Percentiles rank a stretch among this genome's conserved stretches.
phyloP scores from a whole-genome alignment of 2,888 invertebrate species.

The Eulithis testata region DNA sequence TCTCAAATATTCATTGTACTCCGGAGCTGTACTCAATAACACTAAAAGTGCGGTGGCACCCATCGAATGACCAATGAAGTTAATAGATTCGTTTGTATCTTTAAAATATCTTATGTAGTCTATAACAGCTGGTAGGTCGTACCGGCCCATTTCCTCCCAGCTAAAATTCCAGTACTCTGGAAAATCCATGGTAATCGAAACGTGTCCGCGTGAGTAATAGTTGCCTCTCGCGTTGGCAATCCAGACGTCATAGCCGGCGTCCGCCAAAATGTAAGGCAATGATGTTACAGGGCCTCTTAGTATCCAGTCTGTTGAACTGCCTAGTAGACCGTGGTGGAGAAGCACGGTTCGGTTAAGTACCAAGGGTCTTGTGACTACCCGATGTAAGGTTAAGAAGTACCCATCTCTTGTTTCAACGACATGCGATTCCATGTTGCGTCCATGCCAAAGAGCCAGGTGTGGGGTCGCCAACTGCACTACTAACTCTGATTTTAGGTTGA shows the following conservation, averaged over 20 bases:
- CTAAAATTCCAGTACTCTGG: conserved; percentile 65
- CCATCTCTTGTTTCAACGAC: conserved; percentile 63
- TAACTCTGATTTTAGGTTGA: conserved; percentile 49
- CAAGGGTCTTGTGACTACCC: conserved; percentile 38
- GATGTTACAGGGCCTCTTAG: conserved; percentile 64
- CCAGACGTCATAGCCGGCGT: conserved; percentile 86
- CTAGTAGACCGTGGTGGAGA: conserved; percentile 69
- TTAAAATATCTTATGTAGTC: conserved; percentile 60
- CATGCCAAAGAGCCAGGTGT: conserved; percentile 60
- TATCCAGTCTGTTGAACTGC: conserved; percentile 74
- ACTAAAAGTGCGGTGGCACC: conserved; percentile 67
- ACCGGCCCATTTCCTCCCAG: conserved; percentile 69
- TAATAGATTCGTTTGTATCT: conserved; percentile 53
- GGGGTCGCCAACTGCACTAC: conserved; percentile 58
- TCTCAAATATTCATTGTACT: conserved; percentile 62
- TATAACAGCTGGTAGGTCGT: conserved; percentile 63
- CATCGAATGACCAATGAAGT: conserved; percentile 72
- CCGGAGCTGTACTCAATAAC: conserved; percentile 57
- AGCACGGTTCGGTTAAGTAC: conserved; percentile 53
- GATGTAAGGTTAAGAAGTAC: conserved; percentile 65
- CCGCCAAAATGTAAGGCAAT: conserved; percentile 77
- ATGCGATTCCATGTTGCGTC: conserved; percentile 63
- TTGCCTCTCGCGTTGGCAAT: conserved; percentile 79
- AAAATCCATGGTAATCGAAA: conserved; percentile 47
- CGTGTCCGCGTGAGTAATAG: conserved; percentile 65